phyloP scores from a whole-genome alignment of 1,140 invertebrate genomes.

The Cherax quadricarinatus region DNA sequence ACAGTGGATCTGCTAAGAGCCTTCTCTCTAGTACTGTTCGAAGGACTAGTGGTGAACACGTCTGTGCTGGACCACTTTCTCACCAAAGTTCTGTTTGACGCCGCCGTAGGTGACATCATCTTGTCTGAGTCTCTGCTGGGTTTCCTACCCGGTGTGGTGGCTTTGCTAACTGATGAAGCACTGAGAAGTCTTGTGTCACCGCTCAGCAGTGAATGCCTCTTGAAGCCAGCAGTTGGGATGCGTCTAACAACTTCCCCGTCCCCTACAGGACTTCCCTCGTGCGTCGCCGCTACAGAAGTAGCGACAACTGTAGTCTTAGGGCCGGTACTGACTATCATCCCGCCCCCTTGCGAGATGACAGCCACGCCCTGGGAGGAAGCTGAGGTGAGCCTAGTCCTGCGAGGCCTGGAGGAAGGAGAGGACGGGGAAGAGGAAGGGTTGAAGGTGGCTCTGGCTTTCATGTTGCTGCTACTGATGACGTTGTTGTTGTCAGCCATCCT shows the following conservation, averaged over 20 bases:
- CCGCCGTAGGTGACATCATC: neutral
- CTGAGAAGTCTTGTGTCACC: slow-evolving; percentile 30
- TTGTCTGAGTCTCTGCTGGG: neutral
- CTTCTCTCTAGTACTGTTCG: neutral
- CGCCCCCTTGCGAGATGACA: neutral
- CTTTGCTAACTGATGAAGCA: neutral
- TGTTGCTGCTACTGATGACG: neutral
- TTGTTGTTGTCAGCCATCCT: slow-evolving; percentile 47
- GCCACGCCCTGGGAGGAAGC: neutral
- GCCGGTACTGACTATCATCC: neutral
- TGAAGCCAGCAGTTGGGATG: slow-evolving; percentile 21
- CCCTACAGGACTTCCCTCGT: neutral
- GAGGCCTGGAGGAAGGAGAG: slow-evolving; percentile 25
- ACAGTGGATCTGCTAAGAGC: neutral
- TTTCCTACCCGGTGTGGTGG: neutral
- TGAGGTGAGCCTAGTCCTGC: slow-evolving; percentile 1
- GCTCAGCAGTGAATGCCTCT: slow-evolving; percentile 32
- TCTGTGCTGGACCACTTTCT: slow-evolving; percentile 4
- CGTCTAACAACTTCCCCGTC: neutral
- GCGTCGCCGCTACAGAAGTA: neutral
- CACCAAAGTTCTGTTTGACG: neutral
- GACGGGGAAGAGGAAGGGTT: neutral
- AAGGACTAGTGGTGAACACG: slow-evolving; percentile 12
- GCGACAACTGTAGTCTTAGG: neutral
- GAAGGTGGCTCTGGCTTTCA: neutral